Evolutionary conservation across 1,140 invertebrate species (phyloP), one percentile per base, ranked within the genome.

Genomic region (Brachionus asplanchnoidis): DNA sequence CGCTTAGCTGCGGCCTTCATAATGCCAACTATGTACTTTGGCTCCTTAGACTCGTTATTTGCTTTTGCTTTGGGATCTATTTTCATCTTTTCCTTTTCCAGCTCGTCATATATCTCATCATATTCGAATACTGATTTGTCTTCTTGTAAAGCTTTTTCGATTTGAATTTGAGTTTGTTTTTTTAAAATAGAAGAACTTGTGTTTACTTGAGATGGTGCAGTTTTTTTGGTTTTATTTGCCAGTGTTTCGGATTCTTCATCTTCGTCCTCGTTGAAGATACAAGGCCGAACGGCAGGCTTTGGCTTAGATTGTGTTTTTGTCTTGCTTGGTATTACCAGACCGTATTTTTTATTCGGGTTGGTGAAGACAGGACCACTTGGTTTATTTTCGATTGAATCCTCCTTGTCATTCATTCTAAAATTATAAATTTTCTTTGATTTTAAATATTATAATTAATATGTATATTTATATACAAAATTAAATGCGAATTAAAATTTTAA

Each of bases 21-120:
- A 12, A 87, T 85, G 12, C 46, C 73, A 23, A 84, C 82, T 3
- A 86, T 86, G 66, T 87, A 87, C 46, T 87, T 87, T 11, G 87
- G 80, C 50, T 86, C 60, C 66, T 84, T 85, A 1, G 56, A 44
- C 17, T 60, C 42, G 36, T 78, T 85, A 17, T 85, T 60, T n/a
- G n/a, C n/a, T 6, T 65, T 77, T n/a, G 23, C 23, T 40, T 77
- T 82, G 0, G 79, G 79, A n/a, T 82, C 79, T 36, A 65, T 36
- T 68, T 82, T 82, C 1, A 40, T 32, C 20, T 66, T 46, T 44
- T 83, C 60, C 23, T 60, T 53, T 84, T 83, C 77, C 9, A 85
- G 32, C 66, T 70, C 60, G 7, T 83, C 85, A 65, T 83, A 83
- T 20, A 85, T 77, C 23, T 80, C 77, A 23, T 85, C 85, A 42